phyloP scores from a whole-genome alignment of 2,797 vertebrate species.

The Chelon auratus region DNA sequence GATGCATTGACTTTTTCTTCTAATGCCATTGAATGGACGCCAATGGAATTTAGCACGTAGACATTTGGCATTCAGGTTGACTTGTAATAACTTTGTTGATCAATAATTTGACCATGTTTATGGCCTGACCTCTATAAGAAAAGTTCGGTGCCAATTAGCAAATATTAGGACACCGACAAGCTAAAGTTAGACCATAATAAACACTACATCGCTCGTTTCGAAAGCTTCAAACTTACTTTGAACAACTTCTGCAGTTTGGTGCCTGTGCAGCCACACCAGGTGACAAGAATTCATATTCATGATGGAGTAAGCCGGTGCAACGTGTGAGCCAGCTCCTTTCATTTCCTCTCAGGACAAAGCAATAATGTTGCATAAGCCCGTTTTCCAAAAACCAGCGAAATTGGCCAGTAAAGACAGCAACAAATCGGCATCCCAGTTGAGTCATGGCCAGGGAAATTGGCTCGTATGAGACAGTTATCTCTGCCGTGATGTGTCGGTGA shows the following conservation, averaged over 20 bases:
- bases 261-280: not conserved
- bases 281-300: constrained; percentile 21
- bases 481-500: constrained; percentile 31
- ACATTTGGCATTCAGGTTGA: too few species aligned
- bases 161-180: too few species aligned
- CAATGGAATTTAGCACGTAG: too few species aligned
- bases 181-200: too few species aligned
- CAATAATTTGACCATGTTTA: too few species aligned
- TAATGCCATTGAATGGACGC: too few species aligned
- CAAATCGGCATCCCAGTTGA: constrained; percentile 31
- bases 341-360: constrained; percentile 23
- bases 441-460: constrained; percentile 42
- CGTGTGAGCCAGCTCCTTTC: constrained; percentile 6
- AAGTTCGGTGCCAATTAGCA: too few species aligned
- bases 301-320: not conserved
- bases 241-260: constrained; percentile 6
- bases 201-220: not conserved
- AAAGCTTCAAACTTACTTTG: not conserved
- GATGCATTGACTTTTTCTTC: too few species aligned
- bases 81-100: too few species aligned
- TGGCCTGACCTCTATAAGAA: too few species aligned
- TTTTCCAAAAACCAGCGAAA: constrained; percentile 30
- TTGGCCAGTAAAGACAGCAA: constrained; percentile 12
- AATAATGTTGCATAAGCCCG: constrained; percentile 10
- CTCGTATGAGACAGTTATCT: constrained; percentile 48